Percentiles rank a stretch among this genome's conserved stretches.
phyloP scores from a whole-genome alignment of 2,113 vertebrate species.

The Cyprinodon tularosa region DNA sequence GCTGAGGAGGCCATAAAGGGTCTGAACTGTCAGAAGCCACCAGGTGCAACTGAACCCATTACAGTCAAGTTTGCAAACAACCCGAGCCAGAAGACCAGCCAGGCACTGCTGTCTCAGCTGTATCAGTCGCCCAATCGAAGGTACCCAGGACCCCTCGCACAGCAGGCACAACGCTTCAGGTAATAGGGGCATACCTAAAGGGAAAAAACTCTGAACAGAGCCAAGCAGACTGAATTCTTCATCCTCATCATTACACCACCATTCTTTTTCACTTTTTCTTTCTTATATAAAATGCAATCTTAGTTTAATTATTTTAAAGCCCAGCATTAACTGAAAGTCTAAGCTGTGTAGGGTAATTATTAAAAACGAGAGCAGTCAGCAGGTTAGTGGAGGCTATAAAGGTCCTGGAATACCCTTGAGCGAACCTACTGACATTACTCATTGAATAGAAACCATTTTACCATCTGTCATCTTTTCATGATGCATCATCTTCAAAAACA shows the following conservation, averaged over 20 bases:
- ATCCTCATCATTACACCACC: neutral
- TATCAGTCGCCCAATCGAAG: slow-evolving; percentile 98
- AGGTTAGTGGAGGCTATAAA: slow-evolving; percentile 3
- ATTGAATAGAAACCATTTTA: slow-evolving; percentile 3
- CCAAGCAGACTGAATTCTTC: neutral
- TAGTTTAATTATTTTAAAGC: neutral
- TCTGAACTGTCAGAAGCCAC: slow-evolving; percentile 97
- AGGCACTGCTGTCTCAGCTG: slow-evolving; percentile 97
- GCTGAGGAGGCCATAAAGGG: slow-evolving; percentile 99
- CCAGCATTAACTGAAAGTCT: neutral
- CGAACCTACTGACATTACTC: slow-evolving; percentile 4
- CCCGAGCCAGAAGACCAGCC: slow-evolving; percentile 98
- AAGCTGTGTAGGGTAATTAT: slow-evolving; percentile 19
- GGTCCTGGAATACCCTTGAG: slow-evolving; percentile 4
- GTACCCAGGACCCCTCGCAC: slow-evolving; percentile 95
- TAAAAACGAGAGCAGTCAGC: slow-evolving; percentile 4
- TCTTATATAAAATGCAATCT: neutral
- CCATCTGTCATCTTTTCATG: slow-evolving; percentile 50
- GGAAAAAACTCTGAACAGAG: slow-evolving; percentile 19
- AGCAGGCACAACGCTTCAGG: slow-evolving; percentile 99
- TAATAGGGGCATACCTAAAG: slow-evolving; percentile 76
- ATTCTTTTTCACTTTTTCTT: neutral
- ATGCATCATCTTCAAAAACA: slow-evolving; percentile 12
- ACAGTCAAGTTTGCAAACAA: slow-evolving; percentile 99
- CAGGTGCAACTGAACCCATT: slow-evolving; percentile 93